Evolutionary conservation across 2,888 invertebrate species (phyloP).

Genomic region (Patella depressa): DNA sequence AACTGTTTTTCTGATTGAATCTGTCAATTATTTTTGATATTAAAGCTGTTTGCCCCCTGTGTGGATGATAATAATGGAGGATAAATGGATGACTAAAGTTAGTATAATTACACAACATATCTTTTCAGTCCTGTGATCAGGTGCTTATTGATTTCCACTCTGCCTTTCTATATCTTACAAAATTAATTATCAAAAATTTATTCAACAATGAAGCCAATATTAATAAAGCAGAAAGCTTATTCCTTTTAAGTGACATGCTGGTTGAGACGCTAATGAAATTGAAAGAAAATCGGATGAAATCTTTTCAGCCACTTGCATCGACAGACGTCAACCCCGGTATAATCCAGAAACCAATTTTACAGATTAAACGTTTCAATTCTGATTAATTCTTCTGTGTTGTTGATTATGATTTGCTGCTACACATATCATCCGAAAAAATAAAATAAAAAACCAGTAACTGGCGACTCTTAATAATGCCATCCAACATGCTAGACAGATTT

Average conservation of each 20-base stretch:
- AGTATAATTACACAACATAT: slow-evolving; percentile 1
- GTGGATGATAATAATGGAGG: not conserved
- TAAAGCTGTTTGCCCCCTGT: not conserved
- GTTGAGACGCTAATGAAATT: not conserved
- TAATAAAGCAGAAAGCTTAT: not conserved
- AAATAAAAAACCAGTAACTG: too few relatives aligned
- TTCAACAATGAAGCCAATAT: too few relatives aligned
- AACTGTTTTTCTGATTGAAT: too few relatives aligned
- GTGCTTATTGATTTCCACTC: not conserved
- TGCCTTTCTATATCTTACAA: not conserved
- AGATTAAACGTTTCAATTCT: slow-evolving; percentile 1
- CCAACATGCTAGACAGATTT: too few relatives aligned
- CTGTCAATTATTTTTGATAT: too few relatives aligned
- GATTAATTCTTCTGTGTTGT: not conserved
- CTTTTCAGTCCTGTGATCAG: slow-evolving; percentile 1
- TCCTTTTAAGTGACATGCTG: not conserved
- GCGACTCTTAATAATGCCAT: too few relatives aligned
- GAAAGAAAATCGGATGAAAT: not conserved
- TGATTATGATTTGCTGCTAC: too few relatives aligned
- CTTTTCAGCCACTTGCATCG: too few relatives aligned
- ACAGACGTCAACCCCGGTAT: too few relatives aligned
- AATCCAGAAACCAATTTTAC: slow-evolving; percentile 1
- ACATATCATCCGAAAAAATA: too few relatives aligned
- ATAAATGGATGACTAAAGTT: not conserved
- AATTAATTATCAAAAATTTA: too few relatives aligned